These are phyloP conservation scores for Eupithecia tripunctaria DNA, from an alignment of 2,888 invertebrate genomes.

Conservation along the genomic window DNA sequence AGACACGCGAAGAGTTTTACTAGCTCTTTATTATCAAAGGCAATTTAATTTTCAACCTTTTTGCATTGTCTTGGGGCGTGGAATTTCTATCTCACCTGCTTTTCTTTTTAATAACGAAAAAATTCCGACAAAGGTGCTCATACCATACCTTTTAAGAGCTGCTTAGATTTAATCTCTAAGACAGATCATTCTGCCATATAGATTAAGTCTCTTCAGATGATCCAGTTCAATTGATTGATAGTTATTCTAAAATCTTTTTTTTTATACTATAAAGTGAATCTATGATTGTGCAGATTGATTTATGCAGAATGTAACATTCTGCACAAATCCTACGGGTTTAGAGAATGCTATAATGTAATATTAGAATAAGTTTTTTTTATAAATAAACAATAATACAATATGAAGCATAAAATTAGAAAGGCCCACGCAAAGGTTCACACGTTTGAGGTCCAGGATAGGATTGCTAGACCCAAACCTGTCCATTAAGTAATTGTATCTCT, in stretches of 20 bases:
- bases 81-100: neutral
- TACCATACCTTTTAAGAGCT: neutral
- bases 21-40: neutral
- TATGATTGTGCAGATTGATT: too few species aligned
- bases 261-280: neutral
- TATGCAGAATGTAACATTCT: too few species aligned
- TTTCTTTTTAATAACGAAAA: neutral
- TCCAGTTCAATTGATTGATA: neutral
- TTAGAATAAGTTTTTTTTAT: too few species aligned
- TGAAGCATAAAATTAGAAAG: too few species aligned
- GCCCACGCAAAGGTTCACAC: neutral
- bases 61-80: neutral
- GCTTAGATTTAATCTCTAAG: neutral
- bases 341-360: too few species aligned
- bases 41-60: neutral
- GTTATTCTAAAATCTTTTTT: neutral
- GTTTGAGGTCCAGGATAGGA: neutral
- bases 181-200: too few species aligned
- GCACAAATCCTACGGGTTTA: too few species aligned
- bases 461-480: neutral
- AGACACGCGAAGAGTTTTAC: conserved; percentile 33
- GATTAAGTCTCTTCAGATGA: too few species aligned
- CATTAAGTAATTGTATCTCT: neutral
- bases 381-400: too few species aligned
- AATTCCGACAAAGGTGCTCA: neutral